Evolutionary conservation across 2,797 vertebrate species (phyloP), one percentile per base, ranked within the genome.

Genomic region (Liparis tanakae): DNA sequence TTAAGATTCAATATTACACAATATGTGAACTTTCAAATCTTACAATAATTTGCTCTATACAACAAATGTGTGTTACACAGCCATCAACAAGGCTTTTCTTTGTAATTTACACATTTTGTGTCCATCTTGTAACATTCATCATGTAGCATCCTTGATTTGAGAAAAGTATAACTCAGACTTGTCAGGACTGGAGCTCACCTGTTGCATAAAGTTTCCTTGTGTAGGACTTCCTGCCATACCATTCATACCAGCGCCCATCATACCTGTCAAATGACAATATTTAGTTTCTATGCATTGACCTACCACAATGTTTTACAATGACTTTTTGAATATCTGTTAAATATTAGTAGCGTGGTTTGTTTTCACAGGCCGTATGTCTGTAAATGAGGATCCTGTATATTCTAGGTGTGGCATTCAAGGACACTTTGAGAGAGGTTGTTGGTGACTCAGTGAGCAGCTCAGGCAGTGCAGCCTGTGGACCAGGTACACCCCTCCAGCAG

Each of bases 151-250:
- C 67, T 12, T 37, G 7, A 59, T 36, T 54, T n/a, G 18, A 50
- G 13, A 72, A 57, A 5, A 20, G 25, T 15, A 17, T 1, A 33
- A 54, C 25, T 30, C 25, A 4, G 25, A 30, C 25, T 33, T 46
- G 62, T 59, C 13, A 56, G 5, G 34, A 59, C 33, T 57, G 18
- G 8, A 6, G 22, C 93, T 83, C 89, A 99, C 98, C 96, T 98
- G 98, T 80, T 98, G 96, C 69, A 97, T 96, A 86, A 95, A 99
- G 34, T 94, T 96, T 86, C 95, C 96, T 81, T 92, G 91, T 22
- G 92, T 94, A 79, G 97, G 94, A 92, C 96, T 95, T 94, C 96
- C 98, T 90, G 95, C 93, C 94, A 99, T 95, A 77, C 97, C 95
- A 74, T 97, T 91, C 84, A 98, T 95, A 90, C 96, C 97, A 79